phyloP scores from a whole-genome alignment of 1,140 invertebrate species.

The Aphis gossypii region DNA sequence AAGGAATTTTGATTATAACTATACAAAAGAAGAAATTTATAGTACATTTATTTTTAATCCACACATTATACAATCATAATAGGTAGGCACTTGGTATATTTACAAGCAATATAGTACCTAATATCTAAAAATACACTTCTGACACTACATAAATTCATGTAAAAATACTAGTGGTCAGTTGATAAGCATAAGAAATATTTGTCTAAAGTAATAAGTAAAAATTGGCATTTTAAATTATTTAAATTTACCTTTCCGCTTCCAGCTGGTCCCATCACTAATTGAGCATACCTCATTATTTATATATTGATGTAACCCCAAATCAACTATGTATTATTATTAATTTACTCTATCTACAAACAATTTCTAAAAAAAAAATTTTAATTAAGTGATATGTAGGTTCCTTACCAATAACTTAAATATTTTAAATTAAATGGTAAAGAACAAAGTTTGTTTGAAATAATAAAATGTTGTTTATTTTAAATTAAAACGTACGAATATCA shows the following conservation, averaged over 20 bases:
- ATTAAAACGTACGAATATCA: too few species aligned
- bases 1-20: background rate
- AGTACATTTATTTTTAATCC: background rate
- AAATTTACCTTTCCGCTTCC: conserved; percentile 87
- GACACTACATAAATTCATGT: background rate
- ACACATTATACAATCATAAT: background rate
- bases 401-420: too few species aligned
- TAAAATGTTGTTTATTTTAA: too few species aligned
- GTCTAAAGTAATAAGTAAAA: background rate
- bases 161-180: background rate
- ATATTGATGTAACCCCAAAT: background rate
- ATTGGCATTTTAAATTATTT: background rate
- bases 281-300: conserved; percentile 84
- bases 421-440: too few species aligned
- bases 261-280: conserved; percentile 93
- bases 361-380: too few species aligned
- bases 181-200: background rate
- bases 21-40: background rate
- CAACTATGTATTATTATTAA: too few species aligned
- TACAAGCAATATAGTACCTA: background rate
- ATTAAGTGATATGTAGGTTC: too few species aligned
- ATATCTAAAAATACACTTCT: background rate
- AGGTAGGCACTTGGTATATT: background rate
- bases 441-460: too few species aligned
- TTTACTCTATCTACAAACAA: too few species aligned